A percentile compares a stretch with the other conserved stretches of the same genome.
phyloP scores from a whole-genome alignment of 2,888 invertebrate genomes.

The Drosophila peninsularis region DNA sequence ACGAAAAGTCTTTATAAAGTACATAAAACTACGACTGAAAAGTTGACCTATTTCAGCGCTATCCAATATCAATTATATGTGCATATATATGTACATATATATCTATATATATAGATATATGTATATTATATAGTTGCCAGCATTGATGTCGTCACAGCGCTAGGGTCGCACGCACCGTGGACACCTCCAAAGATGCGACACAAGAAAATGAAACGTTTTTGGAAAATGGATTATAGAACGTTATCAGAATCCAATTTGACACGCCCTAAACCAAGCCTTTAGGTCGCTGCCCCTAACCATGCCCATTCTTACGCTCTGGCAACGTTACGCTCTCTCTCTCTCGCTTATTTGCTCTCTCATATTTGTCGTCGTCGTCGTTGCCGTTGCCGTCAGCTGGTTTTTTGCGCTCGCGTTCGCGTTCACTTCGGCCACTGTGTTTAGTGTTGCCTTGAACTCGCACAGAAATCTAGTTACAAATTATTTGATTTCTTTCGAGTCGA shows the following conservation, averaged over 20 bases:
- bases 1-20: background rate
- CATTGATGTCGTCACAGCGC: constrained; percentile 19
- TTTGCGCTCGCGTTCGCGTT: constrained; percentile 57
- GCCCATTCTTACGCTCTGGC: constrained; percentile 19
- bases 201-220: constrained; percentile 1
- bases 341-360: constrained; percentile 24
- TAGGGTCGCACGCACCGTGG: constrained; percentile 12
- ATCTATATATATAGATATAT: background rate
- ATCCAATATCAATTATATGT: constrained; percentile 1
- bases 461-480: constrained; percentile 37
- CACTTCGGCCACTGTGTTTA: constrained; percentile 65
- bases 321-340: constrained; percentile 15
- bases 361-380: constrained; percentile 20
- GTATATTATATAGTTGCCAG: constrained; percentile 13
- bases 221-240: constrained; percentile 24
- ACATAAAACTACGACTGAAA: background rate
- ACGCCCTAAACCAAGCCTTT: constrained; percentile 34
- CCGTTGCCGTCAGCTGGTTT: constrained; percentile 63
- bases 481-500: constrained; percentile 65
- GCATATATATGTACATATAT: background rate
- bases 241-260: constrained; percentile 28
- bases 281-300: constrained; percentile 14
- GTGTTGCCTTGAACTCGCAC: constrained; percentile 67
- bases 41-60: background rate
- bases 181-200: constrained; percentile 17